Base-by-base conservation (phyloP, 2,888 invertebrate species). In the Deilephila elpenor region DNA sequence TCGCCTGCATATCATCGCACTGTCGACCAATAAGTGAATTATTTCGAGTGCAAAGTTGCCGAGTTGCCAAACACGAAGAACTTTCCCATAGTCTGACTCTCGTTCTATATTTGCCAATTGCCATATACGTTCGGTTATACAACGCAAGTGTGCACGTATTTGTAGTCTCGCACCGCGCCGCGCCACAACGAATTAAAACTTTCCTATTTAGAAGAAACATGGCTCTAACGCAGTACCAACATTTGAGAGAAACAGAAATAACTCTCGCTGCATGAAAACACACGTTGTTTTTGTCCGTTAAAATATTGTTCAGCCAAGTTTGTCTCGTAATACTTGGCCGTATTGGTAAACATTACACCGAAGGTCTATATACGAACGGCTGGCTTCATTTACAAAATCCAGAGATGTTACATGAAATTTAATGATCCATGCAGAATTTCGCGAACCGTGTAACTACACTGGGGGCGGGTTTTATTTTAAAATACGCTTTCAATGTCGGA, bases 101-200 rank as follows among this genome's bases (percentile, higher is more conserved):
- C 77, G 75, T 75, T 79, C 78, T 74, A 70, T 75, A 73, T 76
- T 78, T 78, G 74, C 72, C 67, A 67, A 67, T 67, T 74, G 71
- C 70, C 53, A 72, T 76, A 74, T 71, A 79, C 71, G 14, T 11
- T 67, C 5, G 51, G 74, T 70, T 72, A 74, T 73, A 74, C 75
- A 73, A 75, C 74, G 74, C 71, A 74, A 71, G 73, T 73, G 71
- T 74, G 61, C 71, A 74, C 78, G 78, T 67, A 67, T 17, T 67
- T n/a, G 67, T 51, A 51, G 51, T 67, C 67, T 51, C 25, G 25
- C 67, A 44, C 25, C 25, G 44, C 74, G 73, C 80, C 74, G 76
- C 81, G 85, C 86, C 87, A 83, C 87, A 85, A 80, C 86, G 82
- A 89, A 90, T 91, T 89, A 89, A 91, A 91, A 91, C 90, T 91